A percentile compares a stretch with the other conserved stretches of the same genome.
phyloP scores from a whole-genome alignment of 2,888 invertebrate genomes.

The Pantelozetes paolii region DNA sequence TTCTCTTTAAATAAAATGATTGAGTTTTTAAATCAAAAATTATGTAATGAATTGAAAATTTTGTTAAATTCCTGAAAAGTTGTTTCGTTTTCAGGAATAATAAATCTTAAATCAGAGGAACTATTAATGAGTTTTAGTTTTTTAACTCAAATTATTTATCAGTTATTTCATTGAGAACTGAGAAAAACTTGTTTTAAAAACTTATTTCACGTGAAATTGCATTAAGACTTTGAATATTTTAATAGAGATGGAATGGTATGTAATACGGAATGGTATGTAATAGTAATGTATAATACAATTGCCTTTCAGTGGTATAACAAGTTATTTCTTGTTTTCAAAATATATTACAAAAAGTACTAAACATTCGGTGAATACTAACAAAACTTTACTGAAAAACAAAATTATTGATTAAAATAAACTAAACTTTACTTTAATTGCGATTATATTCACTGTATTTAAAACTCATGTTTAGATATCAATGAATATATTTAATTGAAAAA shows the following conservation, averaged over 20 bases:
- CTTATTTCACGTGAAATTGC: background rate
- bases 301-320: too few species aligned
- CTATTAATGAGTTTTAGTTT: background rate
- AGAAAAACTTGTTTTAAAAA: background rate
- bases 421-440: too few species aligned
- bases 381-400: too few species aligned
- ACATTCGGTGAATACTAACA: too few species aligned
- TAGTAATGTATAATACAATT: too few species aligned
- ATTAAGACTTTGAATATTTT: background rate
- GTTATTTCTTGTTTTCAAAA: too few species aligned
- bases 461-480: too few species aligned
- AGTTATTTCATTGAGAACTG: background rate
- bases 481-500: too few species aligned
- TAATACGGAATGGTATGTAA: background rate
- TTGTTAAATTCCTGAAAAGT: background rate
- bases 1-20: background rate
- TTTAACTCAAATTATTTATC: background rate
- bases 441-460: too few species aligned
- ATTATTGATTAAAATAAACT: too few species aligned
- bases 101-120: background rate
- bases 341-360: too few species aligned
- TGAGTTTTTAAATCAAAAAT: background rate
- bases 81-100: too few species aligned
- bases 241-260: conserved; percentile 23
- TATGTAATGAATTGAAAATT: background rate